These are phyloP conservation scores for Acanthosepion esculentum DNA, from an alignment of 2,888 invertebrate genomes.

Conservation along the genomic window DNA sequence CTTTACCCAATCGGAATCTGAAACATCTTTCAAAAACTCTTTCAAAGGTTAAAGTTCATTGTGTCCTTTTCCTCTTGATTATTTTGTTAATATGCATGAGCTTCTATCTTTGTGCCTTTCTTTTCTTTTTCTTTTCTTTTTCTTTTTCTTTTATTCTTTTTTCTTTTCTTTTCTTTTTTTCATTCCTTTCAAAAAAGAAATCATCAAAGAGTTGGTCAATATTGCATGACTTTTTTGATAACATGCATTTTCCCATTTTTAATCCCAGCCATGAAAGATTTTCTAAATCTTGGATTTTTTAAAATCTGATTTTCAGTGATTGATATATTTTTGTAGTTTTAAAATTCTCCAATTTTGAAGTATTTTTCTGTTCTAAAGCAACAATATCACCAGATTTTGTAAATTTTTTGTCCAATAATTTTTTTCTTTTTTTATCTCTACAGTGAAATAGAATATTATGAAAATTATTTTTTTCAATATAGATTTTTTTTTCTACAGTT, in stretches of 20 bases:
- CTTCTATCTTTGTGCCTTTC: too few species aligned
- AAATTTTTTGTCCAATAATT: too few species aligned
- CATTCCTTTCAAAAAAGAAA: not conserved
- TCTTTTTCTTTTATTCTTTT: too few species aligned
- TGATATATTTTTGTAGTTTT: not conserved
- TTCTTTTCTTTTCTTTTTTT: not conserved
- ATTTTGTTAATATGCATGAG: too few species aligned
- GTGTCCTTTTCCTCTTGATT: too few species aligned
- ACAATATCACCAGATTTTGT: too few species aligned
- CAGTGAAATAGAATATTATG: not conserved
- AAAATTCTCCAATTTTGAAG: not conserved
- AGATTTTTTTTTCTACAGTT: not conserved
- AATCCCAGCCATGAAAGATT: not conserved
- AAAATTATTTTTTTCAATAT: not conserved
- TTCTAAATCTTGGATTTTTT: not conserved
- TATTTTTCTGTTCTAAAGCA: too few species aligned
- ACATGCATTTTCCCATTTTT: not conserved
- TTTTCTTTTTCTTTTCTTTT: too few species aligned
- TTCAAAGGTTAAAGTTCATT: too few species aligned
- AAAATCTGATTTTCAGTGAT: not conserved
- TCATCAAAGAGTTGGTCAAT: not conserved
- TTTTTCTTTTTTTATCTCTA: not conserved
- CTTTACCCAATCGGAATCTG: too few species aligned
- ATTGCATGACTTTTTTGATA: not conserved
- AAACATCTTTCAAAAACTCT: too few species aligned